Base-by-base conservation (phyloP, 92 coral and sea anemone species). In the Palythoa grandis region DNA sequence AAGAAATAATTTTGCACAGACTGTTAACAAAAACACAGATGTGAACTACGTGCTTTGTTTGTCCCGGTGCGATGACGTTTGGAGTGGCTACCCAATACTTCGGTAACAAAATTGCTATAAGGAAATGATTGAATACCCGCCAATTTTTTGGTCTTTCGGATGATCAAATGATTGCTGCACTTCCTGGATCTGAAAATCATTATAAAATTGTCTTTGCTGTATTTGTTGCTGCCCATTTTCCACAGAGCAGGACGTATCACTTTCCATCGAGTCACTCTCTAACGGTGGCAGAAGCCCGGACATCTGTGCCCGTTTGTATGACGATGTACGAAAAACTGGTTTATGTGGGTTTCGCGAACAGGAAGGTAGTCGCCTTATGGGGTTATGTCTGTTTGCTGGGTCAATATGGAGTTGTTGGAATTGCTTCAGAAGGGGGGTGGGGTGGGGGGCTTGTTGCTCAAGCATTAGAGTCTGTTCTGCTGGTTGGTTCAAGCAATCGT, bases 251-350 rank as follows among this genome's bases (percentile, higher is more conserved):
- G 39, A 8, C 61, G 66, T 40, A 22, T 80, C 85, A 80, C 61
- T 29, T 43, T 80, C 85, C 61, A 43, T 50, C 3, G 73, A 54
- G 47, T 91, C 95, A 72, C 90, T 88, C 72, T 94, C 95, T 70
- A 94, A 84, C 0, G 98, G 98, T 14, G 98, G 98, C 47, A 94
- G 43, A 72, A 94, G 88, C 1, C 92, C 95, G 47, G 91, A 90
- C 87, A 94, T 94, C 80, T 94, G 98, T 15, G 98, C 98, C 25
- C 93, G 89, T 65, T 94, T 94, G 79, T 94, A 94, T 10, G 98
- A 94, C 3, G 98, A 94, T 47, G 98, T 94, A 67, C 98, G 79
- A 84, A 93, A 94, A 13, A 94, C 94, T 38, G 91, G 98, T 70
- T 94, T 94, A 23, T 94, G 98, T 13, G 95, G 98, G 72, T 94